phyloP scores from a whole-genome alignment of 2,113 vertebrate genomes.

The Porphyrio hochstetteri region DNA sequence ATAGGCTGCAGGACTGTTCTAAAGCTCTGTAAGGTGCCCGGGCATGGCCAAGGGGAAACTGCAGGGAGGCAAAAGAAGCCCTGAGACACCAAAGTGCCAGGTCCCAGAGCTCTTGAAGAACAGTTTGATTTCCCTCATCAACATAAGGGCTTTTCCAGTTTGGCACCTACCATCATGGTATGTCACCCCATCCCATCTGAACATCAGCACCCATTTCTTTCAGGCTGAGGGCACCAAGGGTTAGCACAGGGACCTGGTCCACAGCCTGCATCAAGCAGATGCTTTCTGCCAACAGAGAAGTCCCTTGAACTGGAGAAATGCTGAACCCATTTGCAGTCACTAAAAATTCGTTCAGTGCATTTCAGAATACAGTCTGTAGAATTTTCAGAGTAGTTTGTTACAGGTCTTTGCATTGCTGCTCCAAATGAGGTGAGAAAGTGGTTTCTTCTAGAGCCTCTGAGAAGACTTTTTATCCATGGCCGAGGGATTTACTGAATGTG shows the following conservation, averaged over 20 bases:
- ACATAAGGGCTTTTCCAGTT: not conserved
- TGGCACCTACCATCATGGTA: not conserved
- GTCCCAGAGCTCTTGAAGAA: not conserved
- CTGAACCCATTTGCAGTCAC: not conserved
- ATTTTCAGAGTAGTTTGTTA: not conserved
- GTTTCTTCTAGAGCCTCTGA: not conserved
- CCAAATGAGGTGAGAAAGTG: not conserved
- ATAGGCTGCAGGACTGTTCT: not conserved
- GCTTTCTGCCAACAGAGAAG: not conserved
- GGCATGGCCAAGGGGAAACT: not conserved
- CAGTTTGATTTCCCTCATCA: not conserved
- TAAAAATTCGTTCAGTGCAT: not conserved
- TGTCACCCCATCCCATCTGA: not conserved
- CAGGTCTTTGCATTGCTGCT: not conserved
- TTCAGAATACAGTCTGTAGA: not conserved
- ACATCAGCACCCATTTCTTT: not conserved
- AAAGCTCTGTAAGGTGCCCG: not conserved
- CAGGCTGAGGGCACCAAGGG: not conserved
- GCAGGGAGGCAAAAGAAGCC: not conserved
- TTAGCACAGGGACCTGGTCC: not conserved
- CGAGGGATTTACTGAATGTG: not conserved
- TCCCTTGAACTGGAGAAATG: not conserved
- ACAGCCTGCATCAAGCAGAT: not conserved
- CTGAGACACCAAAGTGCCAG: not conserved
- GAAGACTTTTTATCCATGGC: not conserved